phyloP scores from a whole-genome alignment of 1,140 invertebrate genomes.

The Ectropis grisescens region DNA sequence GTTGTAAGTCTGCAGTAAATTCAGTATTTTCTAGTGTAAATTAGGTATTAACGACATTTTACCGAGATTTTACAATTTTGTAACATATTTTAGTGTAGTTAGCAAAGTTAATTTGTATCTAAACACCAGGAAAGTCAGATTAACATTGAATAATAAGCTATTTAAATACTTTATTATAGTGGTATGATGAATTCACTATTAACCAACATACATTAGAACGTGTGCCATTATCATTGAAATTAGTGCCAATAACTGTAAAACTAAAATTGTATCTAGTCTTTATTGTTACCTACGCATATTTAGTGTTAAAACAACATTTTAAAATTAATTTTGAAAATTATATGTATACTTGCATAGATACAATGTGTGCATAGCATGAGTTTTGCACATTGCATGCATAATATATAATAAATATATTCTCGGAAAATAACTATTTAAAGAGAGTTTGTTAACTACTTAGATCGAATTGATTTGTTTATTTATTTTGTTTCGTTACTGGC shows the following conservation, averaged over 20 bases:
- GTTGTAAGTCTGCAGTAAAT: constrained; percentile 43
- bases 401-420: constrained; percentile 16
- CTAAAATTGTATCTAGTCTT: constrained; percentile 67
- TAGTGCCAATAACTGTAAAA: constrained; percentile 68
- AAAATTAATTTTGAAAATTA: constrained; percentile 54
- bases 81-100: constrained; percentile 61
- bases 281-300: constrained; percentile 63
- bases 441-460: constrained; percentile 17
- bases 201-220: constrained; percentile 2
- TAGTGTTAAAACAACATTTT: constrained; percentile 65
- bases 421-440: constrained; percentile 12
- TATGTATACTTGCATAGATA: constrained; percentile 41
- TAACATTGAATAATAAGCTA: no score
- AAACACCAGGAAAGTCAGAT: no score
- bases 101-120: constrained; percentile 47
- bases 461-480: constrained; percentile 14
- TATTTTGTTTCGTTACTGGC: constrained; percentile 3
- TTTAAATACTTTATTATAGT: no score
- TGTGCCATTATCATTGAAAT: constrained; percentile 60
- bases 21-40: constrained; percentile 60
- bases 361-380: no score
- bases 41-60: constrained; percentile 39
- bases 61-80: constrained; percentile 53
- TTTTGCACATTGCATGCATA: constrained; percentile 34
- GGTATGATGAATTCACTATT: no score